These are phyloP conservation scores for Holcopasites calliopsidis DNA, from an alignment of 1,140 invertebrate species.

Conservation along the genomic window DNA sequence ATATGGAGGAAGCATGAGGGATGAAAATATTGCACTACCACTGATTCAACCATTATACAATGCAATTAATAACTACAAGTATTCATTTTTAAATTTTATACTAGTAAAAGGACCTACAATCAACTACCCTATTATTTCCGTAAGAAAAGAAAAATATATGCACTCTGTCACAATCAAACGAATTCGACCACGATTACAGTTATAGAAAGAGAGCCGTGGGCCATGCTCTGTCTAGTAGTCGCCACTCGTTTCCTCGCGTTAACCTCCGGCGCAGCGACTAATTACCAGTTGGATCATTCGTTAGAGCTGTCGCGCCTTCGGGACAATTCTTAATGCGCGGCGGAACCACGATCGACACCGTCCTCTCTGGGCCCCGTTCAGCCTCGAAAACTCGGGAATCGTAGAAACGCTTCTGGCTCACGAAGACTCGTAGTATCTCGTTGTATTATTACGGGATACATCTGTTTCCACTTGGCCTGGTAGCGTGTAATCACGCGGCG, in stretches of 20 bases:
- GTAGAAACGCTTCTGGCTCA: constrained; percentile 14
- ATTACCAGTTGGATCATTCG: constrained; percentile 31
- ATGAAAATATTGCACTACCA: too few species aligned
- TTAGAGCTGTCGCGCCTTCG: constrained; percentile 43
- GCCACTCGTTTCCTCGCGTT: constrained; percentile 10
- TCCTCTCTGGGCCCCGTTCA: constrained; percentile 2
- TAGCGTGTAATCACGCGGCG: constrained; percentile 67
- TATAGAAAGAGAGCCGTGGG: background rate
- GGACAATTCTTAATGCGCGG: constrained; percentile 23
- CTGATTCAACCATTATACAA: too few species aligned
- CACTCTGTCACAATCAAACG: background rate
- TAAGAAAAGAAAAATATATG: too few species aligned
- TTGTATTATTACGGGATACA: constrained; percentile 70
- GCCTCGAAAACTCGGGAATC: constrained; percentile 10
- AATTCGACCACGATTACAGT: background rate
- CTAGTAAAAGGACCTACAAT: too few species aligned
- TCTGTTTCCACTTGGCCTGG: constrained; percentile 62
- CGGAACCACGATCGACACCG: background rate
- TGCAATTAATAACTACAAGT: too few species aligned
- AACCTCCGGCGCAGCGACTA: constrained; percentile 17
- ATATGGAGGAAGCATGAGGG: too few species aligned
- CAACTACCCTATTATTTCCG: too few species aligned
- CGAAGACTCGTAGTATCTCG: constrained; percentile 39
- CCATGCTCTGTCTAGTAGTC: background rate
- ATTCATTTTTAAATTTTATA: too few species aligned